Evolutionary conservation across 2,888 invertebrate species (phyloP), one percentile per base, ranked within the genome.

Genomic region (Lamellibrachia columna): DNA sequence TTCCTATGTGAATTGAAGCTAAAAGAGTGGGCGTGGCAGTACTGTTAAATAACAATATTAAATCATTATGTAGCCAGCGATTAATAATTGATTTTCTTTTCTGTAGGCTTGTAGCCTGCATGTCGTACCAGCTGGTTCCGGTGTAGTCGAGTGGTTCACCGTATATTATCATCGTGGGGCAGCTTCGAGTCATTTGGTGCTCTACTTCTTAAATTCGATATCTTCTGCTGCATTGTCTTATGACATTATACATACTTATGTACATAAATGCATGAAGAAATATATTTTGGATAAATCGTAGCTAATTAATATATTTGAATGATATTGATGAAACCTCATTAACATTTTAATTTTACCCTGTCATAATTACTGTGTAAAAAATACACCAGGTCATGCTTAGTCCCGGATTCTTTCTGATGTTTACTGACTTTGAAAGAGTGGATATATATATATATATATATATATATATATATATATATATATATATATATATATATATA

Each of bases 81-180:
- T 75, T 75, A 75, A 75, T 75, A 75, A 75, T 75, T 75, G 75
- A 75, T 75, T 75, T 75, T 75, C 75, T 4, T 75, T 75, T 75
- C 75, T 4, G 75, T 22, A 75, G 75, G 22, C n/a, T 75, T 75
- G n/a, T 75, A 75, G 75, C n/a, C 75, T 15, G 75, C 75, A n/a
- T 75, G 75, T 2, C 2, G 75, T 75, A 75, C n/a, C 75, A 75
- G 75, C 22, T 75, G 22, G 2, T 75, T 75, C 75, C 75, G 75
- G 75, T 75, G 75, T 75, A 75, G 4, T 22, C 22, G 75, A 75
- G n/a, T 75, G 75, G 75, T 15, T 75, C 75, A 75, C 15, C n/a
- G n/a, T n/a, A 75, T 22, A 75, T n/a, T 75, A 75, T 75, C 75
- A 75, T 22, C 75, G 75, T 11, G n/a, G 75, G 75, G 75, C 75